Percentiles rank a stretch among this genome's conserved stretches.
Conservation (phyloP, 2,113 vertebrate genomes). For the Larimichthys crocea region DNA sequence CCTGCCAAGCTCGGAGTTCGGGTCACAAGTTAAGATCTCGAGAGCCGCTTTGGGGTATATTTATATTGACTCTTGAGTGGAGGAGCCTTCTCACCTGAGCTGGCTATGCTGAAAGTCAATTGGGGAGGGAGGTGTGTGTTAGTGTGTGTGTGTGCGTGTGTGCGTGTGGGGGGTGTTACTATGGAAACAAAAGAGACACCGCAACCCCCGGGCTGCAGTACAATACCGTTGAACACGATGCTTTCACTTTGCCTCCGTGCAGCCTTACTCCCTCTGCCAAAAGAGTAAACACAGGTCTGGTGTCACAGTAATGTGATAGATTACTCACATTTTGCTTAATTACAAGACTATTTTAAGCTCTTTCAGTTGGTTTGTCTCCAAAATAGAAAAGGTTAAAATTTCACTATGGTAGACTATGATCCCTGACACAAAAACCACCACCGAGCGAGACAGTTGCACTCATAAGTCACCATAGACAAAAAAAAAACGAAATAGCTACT, state of each 20-base stretch:
- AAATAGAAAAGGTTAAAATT: too few relatives aligned
- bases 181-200: slow-evolving; percentile 79
- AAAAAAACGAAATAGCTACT: neutral
- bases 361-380: neutral
- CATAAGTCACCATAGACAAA: neutral
- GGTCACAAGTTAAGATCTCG: slow-evolving; percentile 40
- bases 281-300: slow-evolving; percentile 29
- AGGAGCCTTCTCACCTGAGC: slow-evolving; percentile 69
- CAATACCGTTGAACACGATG: slow-evolving; percentile 35
- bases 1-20: slow-evolving; percentile 50
- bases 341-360: slow-evolving; percentile 10
- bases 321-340: slow-evolving; percentile 14
- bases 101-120: slow-evolving; percentile 65
- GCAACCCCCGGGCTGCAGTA: slow-evolving; percentile 65
- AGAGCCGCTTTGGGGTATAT: slow-evolving; percentile 44
- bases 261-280: neutral
- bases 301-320: neutral
- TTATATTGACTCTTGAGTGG: slow-evolving; percentile 62
- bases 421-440: slow-evolving; percentile 5
- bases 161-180: slow-evolving; percentile 59
- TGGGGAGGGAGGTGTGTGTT: neutral
- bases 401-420: slow-evolving; percentile 8
- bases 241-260: slow-evolving; percentile 21
- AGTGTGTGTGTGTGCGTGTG: too few relatives aligned
- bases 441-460: slow-evolving; percentile 12